phyloP scores from a whole-genome alignment of 1,140 invertebrate genomes.

The Pemphigus obesinymphae region DNA sequence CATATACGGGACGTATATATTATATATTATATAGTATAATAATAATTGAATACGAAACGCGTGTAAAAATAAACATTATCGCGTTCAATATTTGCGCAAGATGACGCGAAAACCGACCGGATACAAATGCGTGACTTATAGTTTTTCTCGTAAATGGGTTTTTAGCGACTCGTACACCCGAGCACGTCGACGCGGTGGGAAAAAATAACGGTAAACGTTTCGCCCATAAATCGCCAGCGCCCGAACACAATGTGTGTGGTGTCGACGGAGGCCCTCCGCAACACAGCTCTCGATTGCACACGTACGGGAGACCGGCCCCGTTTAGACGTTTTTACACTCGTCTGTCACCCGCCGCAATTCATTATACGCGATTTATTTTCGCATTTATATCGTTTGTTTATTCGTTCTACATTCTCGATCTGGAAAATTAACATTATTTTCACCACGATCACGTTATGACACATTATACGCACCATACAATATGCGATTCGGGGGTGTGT shows the following conservation, averaged over 20 bases:
- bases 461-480: too few species aligned
- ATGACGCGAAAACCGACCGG: background rate
- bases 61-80: too few species aligned
- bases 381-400: background rate
- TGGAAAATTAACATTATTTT: too few species aligned
- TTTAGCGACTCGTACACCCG: background rate
- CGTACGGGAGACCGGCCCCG: background rate
- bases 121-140: background rate
- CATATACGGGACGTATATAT: too few species aligned
- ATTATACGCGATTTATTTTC: background rate
- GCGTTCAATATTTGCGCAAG: background rate
- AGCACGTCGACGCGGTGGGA: slow-evolving; percentile 7
- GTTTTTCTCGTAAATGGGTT: background rate
- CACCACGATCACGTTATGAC: too few species aligned
- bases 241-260: background rate
- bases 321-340: background rate
- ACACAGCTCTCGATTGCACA: background rate
- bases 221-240: background rate
- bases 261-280: background rate
- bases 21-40: too few species aligned
- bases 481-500: too few species aligned
- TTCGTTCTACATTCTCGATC: too few species aligned
- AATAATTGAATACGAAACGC: too few species aligned
- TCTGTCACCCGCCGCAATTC: background rate
- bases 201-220: slow-evolving; percentile 21